phyloP scores from a whole-genome alignment of 1,140 invertebrate genomes.

The Scaptomyza montana region DNA sequence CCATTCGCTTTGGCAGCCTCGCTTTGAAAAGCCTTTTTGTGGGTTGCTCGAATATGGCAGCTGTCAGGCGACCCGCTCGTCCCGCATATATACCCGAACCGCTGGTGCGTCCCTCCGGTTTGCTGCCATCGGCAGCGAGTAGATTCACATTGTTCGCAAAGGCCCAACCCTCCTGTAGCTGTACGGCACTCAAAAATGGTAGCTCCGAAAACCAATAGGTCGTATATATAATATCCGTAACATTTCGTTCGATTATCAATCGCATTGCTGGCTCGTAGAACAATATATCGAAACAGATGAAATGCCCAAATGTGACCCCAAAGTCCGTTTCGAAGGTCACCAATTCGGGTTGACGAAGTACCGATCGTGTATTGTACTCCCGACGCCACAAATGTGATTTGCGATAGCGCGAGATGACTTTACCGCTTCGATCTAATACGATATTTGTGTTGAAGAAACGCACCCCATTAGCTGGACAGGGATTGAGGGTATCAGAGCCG shows the following conservation, averaged over 20 bases:
- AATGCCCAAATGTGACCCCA: conserved; percentile 88
- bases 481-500: conserved; percentile 21
- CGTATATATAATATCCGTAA: conserved; percentile 89
- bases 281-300: conserved; percentile 91
- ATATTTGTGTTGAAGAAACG: conserved; percentile 88
- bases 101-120: conserved; percentile 66
- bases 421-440: conserved; percentile 87
- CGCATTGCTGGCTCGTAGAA: conserved; percentile 86
- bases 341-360: conserved; percentile 74
- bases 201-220: conserved; percentile 90
- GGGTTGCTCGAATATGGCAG: conserved; percentile 56
- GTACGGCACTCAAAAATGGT: conserved; percentile 87
- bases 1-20: conserved; percentile 70
- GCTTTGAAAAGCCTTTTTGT: conserved; percentile 63
- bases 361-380: conserved; percentile 37
- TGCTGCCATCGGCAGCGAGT: conserved; percentile 84
- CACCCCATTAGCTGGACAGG: conserved; percentile 48
- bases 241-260: conserved; percentile 58
- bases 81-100: conserved; percentile 84
- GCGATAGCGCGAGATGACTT: conserved; percentile 87
- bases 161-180: conserved; percentile 85
- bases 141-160: conserved; percentile 85
- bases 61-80: conserved; percentile 64
- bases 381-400: conserved; percentile 88
- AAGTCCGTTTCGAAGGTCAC: conserved; percentile 87